Evolutionary conservation across 2,888 invertebrate species (phyloP).

Genomic region (Petrolisthes manimaculis): DNA sequence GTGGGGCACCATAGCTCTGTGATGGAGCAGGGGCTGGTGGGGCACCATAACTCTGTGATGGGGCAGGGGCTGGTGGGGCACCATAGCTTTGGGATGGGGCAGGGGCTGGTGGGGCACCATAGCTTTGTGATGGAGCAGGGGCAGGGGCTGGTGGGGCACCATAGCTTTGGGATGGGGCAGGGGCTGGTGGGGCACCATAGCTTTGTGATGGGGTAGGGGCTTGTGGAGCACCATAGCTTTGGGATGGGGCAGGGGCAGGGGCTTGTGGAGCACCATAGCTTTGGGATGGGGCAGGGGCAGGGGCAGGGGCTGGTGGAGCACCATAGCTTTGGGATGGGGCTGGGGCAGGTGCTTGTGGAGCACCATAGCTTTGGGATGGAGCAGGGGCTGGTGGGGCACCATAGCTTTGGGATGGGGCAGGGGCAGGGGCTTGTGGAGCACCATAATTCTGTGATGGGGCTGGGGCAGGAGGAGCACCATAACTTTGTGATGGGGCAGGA

Average conservation of each 20-base stretch:
- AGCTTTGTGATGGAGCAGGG: conserved; percentile 11
- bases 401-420: not conserved
- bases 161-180: conserved; percentile 24
- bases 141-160: conserved; percentile 1
- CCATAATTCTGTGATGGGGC: too few species aligned
- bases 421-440: too few species aligned
- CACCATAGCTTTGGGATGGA: conserved; percentile 22
- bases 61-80: not conserved
- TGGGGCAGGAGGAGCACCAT: too few species aligned
- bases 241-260: not conserved
- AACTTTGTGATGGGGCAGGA: too few species aligned
- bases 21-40: too few species aligned
- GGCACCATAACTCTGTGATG: not conserved
- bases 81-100: conserved; percentile 5
- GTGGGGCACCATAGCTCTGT: too few species aligned
- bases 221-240: not conserved
- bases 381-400: not conserved
- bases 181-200: not conserved
- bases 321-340: conserved; percentile 8
- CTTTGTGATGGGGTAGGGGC: conserved; percentile 9
- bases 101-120: not conserved
- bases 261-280: conserved; percentile 7
- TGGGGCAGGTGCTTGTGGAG: not conserved
- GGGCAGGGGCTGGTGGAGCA: conserved; percentile 13
- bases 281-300: too few species aligned